A percentile compares a stretch with the other conserved stretches of the same genome.
phyloP scores from a whole-genome alignment of 2,113 vertebrate genomes.

The Apteryx mantelli region DNA sequence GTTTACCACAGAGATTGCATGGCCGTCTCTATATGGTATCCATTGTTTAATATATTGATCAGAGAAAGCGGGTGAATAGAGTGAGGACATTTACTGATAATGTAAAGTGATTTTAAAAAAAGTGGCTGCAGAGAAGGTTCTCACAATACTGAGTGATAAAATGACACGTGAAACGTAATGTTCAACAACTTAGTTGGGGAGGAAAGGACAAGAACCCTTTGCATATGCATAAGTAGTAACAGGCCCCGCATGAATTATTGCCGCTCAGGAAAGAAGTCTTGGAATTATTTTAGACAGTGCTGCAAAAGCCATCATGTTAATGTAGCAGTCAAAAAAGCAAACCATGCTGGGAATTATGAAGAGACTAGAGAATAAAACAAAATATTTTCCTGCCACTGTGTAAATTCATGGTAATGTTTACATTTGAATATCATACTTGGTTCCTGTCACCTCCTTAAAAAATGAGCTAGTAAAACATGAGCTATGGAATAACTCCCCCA shows the following conservation, averaged over 20 bases:
- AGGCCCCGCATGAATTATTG: not conserved
- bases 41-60: not conserved
- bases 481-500: not conserved
- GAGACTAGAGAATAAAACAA: not conserved
- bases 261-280: not conserved
- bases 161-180: fast-evolving
- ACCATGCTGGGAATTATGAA: not conserved
- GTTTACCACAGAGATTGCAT: not conserved
- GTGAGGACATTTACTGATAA: not conserved
- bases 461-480: not conserved
- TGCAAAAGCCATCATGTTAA: not conserved
- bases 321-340: not conserved
- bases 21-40: not conserved
- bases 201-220: not conserved
- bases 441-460: not conserved
- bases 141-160: not conserved
- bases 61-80: not conserved
- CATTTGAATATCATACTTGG: not conserved
- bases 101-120: not conserved
- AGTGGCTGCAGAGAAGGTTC: not conserved
- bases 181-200: not conserved
- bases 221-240: not conserved
- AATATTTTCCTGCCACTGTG: not conserved
- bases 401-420: not conserved
- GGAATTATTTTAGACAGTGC: not conserved